A percentile compares a stretch with the other conserved stretches of the same genome.
Evolutionary conservation across 2,113 vertebrate genomes (phyloP).

Genomic region (Smithornis capensis): DNA sequence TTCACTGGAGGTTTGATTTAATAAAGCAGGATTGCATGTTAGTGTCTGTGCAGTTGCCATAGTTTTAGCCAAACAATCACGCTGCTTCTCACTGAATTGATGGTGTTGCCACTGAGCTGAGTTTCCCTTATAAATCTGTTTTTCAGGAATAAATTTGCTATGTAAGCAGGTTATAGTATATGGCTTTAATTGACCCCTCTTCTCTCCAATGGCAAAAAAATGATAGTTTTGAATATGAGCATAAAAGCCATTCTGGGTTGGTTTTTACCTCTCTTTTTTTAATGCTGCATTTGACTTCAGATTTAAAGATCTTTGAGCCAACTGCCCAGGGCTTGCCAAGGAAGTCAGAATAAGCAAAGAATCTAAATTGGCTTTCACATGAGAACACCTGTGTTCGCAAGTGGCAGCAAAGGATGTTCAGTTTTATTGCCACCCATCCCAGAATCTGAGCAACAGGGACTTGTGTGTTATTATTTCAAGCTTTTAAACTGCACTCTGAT

Average conservation of each 20-base stretch:
- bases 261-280: background rate
- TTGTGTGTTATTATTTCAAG: background rate
- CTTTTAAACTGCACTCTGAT: background rate
- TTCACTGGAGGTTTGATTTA: slow-evolving; percentile 70
- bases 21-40: slow-evolving; percentile 63
- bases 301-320: background rate
- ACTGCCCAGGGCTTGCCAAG: background rate
- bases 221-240: background rate
- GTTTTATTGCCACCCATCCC: background rate
- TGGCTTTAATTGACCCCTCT: slow-evolving; percentile 4
- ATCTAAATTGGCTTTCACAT: background rate
- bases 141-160: slow-evolving; percentile 36
- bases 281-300: background rate
- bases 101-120: slow-evolving; percentile 37
- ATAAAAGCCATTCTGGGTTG: background rate
- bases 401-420: background rate
- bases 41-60: slow-evolving; percentile 66
- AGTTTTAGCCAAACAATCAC: slow-evolving; percentile 66
- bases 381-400: slow-evolving; percentile 9
- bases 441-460: background rate
- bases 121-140: slow-evolving; percentile 20
- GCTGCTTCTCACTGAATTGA: slow-evolving; percentile 42
- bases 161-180: slow-evolving; percentile 30
- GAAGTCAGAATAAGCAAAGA: background rate
- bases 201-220: background rate